Evolutionary conservation across 2,113 vertebrate genomes (phyloP), one percentile per base, ranked within the genome.

Genomic region (Excalfactoria chinensis): DNA sequence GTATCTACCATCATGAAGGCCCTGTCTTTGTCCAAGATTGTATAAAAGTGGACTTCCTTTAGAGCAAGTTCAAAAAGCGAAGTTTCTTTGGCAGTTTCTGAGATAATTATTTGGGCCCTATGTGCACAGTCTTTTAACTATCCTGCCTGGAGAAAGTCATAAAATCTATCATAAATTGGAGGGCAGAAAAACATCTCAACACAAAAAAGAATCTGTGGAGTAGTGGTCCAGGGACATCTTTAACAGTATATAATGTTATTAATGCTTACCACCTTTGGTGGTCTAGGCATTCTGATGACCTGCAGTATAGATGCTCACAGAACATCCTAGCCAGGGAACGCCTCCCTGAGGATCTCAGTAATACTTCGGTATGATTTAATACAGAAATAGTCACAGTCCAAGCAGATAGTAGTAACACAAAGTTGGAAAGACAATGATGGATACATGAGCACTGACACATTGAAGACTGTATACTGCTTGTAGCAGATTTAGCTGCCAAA

Each of bases 361-460:
- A 79, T 48, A 17, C 69, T 55, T 20, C 35, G 63, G 15, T 83
- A 86, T 28, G 66, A 89, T 89, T 86, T 84, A 55, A 74, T 66
- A 49, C 13, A 78, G 25, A 71, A 84, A 21, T 9, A 40, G 34
- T 53, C 15, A 48, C 1, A 43, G 43, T 30, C 43, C 10, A 83
- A 88, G 30, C 3, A 86, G 51, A 44, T 51, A 77, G 44, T 1
- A 53, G 37, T 68, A 62, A 18, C 0, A 35, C 15, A 44, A 32
- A 74, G 26, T 1, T 59, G n/a, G 77, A 74, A 51, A 49, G 70
- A 67, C 92, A 71, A 14, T 46, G 60, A 41, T 68, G 59, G 84
- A 46, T 40, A 23, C 12, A 13, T 3, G 16, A 89, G 41, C 48
- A 8, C 56, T 41, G 40, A 70, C 44, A 30, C 25, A 30, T 26